Conservation (phyloP, 2,113 vertebrate genomes). For the Mungos mungo region DNA sequence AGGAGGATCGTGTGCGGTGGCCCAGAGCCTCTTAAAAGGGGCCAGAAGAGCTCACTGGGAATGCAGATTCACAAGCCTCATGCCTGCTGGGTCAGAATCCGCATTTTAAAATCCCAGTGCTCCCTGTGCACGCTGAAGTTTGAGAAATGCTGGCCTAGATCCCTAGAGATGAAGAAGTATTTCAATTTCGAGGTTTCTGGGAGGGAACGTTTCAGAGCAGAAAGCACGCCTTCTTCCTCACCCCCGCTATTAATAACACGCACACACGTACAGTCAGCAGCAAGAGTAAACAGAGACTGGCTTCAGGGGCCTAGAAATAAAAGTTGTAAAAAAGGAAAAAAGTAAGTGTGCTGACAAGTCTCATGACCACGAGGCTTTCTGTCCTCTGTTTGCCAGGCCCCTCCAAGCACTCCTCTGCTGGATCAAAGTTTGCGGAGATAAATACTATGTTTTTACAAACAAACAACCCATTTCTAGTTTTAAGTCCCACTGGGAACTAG, state of each 20-base stretch:
- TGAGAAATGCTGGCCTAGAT: neutral
- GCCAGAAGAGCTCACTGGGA: neutral
- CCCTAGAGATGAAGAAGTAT: neutral
- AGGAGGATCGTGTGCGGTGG: too few relatives aligned
- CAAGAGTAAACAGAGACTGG: neutral
- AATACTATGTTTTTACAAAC: neutral
- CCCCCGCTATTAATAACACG: neutral
- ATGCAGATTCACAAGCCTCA: neutral
- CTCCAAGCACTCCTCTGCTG: neutral
- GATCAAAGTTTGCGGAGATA: conserved; percentile 24
- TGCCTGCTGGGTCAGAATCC: neutral
- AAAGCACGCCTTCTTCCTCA: neutral
- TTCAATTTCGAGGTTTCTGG: neutral
- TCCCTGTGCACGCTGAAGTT: neutral
- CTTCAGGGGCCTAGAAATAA: neutral
- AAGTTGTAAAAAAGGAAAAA: neutral
- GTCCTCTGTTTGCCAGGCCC: neutral
- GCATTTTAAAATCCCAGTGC: neutral
- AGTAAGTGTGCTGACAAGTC: neutral
- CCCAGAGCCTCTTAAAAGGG: neutral
- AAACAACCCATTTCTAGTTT: neutral
- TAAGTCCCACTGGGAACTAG: neutral
- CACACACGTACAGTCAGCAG: neutral
- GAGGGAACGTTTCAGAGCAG: neutral
- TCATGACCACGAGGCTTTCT: neutral